Evolutionary conservation across 2,888 invertebrate species (phyloP), one percentile per base, ranked within the genome.

Genomic region (Panorpa germanica): DNA sequence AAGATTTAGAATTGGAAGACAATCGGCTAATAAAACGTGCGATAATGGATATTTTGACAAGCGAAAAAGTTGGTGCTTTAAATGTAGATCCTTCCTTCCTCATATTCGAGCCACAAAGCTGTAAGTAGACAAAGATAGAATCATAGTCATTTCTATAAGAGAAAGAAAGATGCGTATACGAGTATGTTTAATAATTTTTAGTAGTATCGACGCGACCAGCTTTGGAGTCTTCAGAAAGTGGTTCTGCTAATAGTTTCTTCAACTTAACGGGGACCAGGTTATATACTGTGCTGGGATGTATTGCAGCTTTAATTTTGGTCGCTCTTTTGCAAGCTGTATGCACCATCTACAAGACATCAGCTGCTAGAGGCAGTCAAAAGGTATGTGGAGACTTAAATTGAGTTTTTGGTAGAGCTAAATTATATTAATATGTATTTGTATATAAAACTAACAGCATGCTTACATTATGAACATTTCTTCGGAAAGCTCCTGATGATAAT

Each of bases 321-420:
- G 81, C 82, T 2, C 43, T 86, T 8, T 57, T 88, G 26, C 88
- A 88, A 56, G 86, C 85, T 1, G 69, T 61, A 29, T 83, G 85
- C 47, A 86, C 85, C 3, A 66, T 88, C 26, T 75, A 77, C 51
- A 65, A 69, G 43, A 66, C 70, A 1, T 65, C 67, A 12, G 61
- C 61, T 40, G 63, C 61, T 39, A 61, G 59, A 37, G 56, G 63
- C 36, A 61, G 61, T 39, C 66, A 67, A 46, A 80, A 81, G 74
- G 81, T 80, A 63, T 57, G 40, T 36, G 11, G 15, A 27, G 21
- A 29, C 22, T 6, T 8, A 29, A 17, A 11, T n/a, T n/a, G n/a
- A n/a, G n/a, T n/a, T n/a, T n/a, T n/a, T n/a, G n/a, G n/a, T n/a
- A n/a, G n/a, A n/a, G n/a, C n/a, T n/a, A n/a, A n/a, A n/a, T n/a